Evolutionary conservation across 30 jellyfish, hydroid and myxozoan genomes (phyloP).

Genomic region (Aurelia coerulea): DNA sequence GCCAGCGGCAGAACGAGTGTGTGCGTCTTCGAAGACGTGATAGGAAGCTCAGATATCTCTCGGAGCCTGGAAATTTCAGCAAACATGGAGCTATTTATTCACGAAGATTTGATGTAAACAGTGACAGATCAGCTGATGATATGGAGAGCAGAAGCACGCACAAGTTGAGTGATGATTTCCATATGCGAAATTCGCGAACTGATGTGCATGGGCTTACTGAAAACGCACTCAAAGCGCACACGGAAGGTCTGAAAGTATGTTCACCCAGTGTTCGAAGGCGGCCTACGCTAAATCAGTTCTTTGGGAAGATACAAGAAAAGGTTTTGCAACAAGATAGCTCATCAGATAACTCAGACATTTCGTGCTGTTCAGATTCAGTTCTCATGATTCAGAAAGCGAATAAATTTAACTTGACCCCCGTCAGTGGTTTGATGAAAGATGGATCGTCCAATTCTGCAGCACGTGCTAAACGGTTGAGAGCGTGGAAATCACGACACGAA

Average conservation of each 20-base stretch:
- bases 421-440: slow-evolving; percentile 29
- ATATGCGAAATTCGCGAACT: background rate
- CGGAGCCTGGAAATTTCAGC: slow-evolving; percentile 40
- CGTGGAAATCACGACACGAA: slow-evolving; percentile 51
- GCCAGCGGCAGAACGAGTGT: slow-evolving; percentile 4
- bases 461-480: slow-evolving; percentile 40
- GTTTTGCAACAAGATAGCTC: slow-evolving; percentile 37
- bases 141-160: no score
- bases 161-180: background rate
- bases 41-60: slow-evolving; percentile 26
- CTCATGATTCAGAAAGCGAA: slow-evolving; percentile 41
- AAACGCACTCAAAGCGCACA: slow-evolving; percentile 43
- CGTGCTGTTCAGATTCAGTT: slow-evolving; percentile 37
- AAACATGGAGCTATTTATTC: background rate
- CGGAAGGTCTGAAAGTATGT: slow-evolving; percentile 10
- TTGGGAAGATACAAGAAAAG: slow-evolving; percentile 24
- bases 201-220: slow-evolving; percentile 26
- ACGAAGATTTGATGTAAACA: background rate
- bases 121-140: background rate
- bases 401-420: slow-evolving; percentile 43
- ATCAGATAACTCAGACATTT: slow-evolving; percentile 29
- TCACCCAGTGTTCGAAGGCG: slow-evolving; percentile 41
- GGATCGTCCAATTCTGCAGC: slow-evolving; percentile 21
- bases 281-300: slow-evolving; percentile 45
- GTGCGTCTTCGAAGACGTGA: slow-evolving; percentile 46